Evolutionary conservation across 2,888 invertebrate species (phyloP), one percentile per base, ranked within the genome.

Genomic region (Carpatolechia fugitivella): DNA sequence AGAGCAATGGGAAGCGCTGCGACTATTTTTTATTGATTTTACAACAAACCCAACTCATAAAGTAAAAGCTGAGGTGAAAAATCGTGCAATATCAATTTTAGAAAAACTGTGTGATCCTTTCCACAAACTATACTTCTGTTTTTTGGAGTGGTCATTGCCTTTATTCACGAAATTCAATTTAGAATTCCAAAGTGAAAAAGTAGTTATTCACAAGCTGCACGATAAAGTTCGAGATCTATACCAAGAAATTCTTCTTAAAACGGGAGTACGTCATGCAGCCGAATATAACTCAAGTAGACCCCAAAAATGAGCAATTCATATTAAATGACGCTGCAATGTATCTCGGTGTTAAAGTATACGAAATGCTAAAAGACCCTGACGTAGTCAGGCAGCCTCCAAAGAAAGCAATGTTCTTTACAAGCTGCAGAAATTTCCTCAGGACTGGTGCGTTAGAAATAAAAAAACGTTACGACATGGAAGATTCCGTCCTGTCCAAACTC

Each of bases 151-250:
- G 59, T 54, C 56, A 4, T 46, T 58, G 35, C 53, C 57, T 56
- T 31, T 56, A 51, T 57, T 60, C 31, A 36, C n/a, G n/a, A n/a
- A 13, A 58, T 58, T 61, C 55, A 62, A 60, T 60, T 33, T 54
- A 41, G 57, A 62, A 55, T 62, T 62, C 50, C 55, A 61, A 48
- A 58, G 55, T 36, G 56, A 56, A 47, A 57, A 60, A 46, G 56
- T 60, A 7, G 56, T 60, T 54, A 44, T 57, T 56, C 57, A 57
- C 56, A 60, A 57, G 29, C 55, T 58, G 14, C 58, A 58, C 38
- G 58, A 48, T 29, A 56, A 52, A 52, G 52, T 56, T 47, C 46
- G 50, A 18, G 53, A 47, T 16, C 14, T 51, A 33, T 57, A 57
- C 35, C 47, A 57, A 35, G 55, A 57, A 55, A 51, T 55, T 13